Evolutionary conservation across 1,140 invertebrate genomes (phyloP).

Genomic region (Panonychus citri): DNA sequence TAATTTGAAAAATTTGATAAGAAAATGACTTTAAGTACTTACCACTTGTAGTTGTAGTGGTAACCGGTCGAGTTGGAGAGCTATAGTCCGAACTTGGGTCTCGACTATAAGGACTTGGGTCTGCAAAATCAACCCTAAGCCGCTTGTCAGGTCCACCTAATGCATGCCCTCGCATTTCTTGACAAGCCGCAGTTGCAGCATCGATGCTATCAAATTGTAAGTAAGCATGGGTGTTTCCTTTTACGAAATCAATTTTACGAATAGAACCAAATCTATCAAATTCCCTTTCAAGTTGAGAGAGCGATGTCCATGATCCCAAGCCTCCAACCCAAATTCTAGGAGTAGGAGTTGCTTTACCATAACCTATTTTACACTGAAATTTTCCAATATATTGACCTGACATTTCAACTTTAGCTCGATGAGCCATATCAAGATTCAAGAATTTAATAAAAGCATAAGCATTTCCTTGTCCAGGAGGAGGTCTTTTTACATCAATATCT

Average conservation of each 20-base stretch:
- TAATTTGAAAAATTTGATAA: background rate
- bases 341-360: constrained; percentile 90
- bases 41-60: background rate
- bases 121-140: constrained; percentile 79
- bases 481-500: constrained; percentile 92
- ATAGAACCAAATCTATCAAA: constrained; percentile 97
- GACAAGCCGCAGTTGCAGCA: constrained; percentile 79
- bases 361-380: constrained; percentile 97
- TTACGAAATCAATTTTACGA: constrained; percentile 89
- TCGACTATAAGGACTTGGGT: constrained; percentile 32
- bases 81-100: constrained; percentile 8
- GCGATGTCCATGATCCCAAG: constrained; percentile 79
- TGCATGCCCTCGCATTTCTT: constrained; percentile 86
- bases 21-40: background rate
- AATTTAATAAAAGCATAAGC: constrained; percentile 93
- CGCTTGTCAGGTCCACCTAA: constrained; percentile 67
- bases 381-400: constrained; percentile 94
- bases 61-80: constrained; percentile 6
- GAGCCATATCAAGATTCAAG: constrained; percentile 63
- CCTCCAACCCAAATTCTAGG: constrained; percentile 93
- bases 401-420: constrained; percentile 83
- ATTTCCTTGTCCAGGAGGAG: constrained; percentile 80
- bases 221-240: constrained; percentile 76
- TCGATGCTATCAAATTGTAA: constrained; percentile 91
- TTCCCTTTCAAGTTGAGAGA: constrained; percentile 67